These are phyloP conservation scores for Ruditapes philippinarum DNA, from an alignment of 1,140 invertebrate genomes.

Conservation along the genomic window DNA sequence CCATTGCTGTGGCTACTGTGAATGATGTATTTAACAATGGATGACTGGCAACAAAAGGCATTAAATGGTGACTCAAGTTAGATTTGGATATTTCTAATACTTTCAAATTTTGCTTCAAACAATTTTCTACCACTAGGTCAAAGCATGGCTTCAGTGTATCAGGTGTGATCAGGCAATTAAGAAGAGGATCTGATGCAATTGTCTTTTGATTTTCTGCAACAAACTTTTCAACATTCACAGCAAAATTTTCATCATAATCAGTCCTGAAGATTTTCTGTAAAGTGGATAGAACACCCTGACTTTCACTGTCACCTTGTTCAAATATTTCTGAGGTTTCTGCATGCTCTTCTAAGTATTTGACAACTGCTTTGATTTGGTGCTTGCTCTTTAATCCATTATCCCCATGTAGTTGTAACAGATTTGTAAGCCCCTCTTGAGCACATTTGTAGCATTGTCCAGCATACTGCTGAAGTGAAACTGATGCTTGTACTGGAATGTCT, in stretches of 20 bases:
- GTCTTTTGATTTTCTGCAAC: slow-evolving; percentile 49
- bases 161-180: slow-evolving; percentile 67
- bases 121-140: slow-evolving; percentile 93
- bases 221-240: slow-evolving; percentile 65
- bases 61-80: slow-evolving; percentile 77
- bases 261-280: slow-evolving; percentile 65
- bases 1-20: slow-evolving; percentile 79
- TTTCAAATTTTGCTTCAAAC: slow-evolving; percentile 91
- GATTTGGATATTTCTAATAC: slow-evolving; percentile 90
- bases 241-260: slow-evolving; percentile 71
- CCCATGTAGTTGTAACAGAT: slow-evolving; percentile 47
- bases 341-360: neutral
- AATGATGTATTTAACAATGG: slow-evolving; percentile 86
- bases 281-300: slow-evolving; percentile 25
- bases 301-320: neutral
- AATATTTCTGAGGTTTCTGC: neutral
- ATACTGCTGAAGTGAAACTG: slow-evolving; percentile 53
- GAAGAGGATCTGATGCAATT: slow-evolving; percentile 72
- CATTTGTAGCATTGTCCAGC: slow-evolving; percentile 58
- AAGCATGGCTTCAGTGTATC: slow-evolving; percentile 81
- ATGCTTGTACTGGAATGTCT: slow-evolving; percentile 42
- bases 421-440: slow-evolving; percentile 52
- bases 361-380: slow-evolving; percentile 29
- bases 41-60: slow-evolving; percentile 82
- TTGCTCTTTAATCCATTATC: slow-evolving; percentile 15